Conservation (phyloP, 2,888 invertebrate species). For the Gymnosoma rotundatum region DNA sequence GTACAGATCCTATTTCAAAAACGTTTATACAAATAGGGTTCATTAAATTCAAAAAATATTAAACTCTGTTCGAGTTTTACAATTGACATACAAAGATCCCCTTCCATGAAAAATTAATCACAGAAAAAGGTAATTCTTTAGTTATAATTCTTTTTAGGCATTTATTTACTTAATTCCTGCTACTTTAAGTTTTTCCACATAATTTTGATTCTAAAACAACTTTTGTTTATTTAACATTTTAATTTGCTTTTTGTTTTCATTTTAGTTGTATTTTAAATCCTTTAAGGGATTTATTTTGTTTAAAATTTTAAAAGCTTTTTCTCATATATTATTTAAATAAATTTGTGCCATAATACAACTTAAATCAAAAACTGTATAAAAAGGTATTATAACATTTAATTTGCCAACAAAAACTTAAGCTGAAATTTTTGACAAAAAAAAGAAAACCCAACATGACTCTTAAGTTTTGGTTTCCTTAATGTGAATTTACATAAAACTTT, state of each 20-base stretch:
- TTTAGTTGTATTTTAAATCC: not conserved
- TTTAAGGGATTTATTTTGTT: conserved; percentile 9
- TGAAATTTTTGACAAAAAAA: too few species aligned
- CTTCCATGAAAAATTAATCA: too few species aligned
- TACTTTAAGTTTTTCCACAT: not conserved
- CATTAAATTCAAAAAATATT: too few species aligned
- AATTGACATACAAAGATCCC: too few species aligned
- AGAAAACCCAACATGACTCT: conserved; percentile 37
- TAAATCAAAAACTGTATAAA: not conserved
- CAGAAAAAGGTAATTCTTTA: too few species aligned
- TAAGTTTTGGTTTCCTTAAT: conserved; percentile 29
- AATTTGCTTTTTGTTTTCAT: not conserved
- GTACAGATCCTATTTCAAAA: too few species aligned
- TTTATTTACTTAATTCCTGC: too few species aligned
- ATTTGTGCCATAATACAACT: not conserved
- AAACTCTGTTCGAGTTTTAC: too few species aligned
- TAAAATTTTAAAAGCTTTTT: conserved; percentile 24
- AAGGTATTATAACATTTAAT: conserved; percentile 1
- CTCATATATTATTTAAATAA: not conserved
- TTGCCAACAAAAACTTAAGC: conserved; percentile 46
- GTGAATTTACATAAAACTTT: not conserved
- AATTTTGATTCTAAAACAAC: not conserved
- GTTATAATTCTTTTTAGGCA: not conserved
- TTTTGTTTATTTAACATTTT: not conserved
- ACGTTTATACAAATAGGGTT: too few species aligned